phyloP scores from a whole-genome alignment of 2,113 vertebrate genomes.

The Atherinomorus stipes region DNA sequence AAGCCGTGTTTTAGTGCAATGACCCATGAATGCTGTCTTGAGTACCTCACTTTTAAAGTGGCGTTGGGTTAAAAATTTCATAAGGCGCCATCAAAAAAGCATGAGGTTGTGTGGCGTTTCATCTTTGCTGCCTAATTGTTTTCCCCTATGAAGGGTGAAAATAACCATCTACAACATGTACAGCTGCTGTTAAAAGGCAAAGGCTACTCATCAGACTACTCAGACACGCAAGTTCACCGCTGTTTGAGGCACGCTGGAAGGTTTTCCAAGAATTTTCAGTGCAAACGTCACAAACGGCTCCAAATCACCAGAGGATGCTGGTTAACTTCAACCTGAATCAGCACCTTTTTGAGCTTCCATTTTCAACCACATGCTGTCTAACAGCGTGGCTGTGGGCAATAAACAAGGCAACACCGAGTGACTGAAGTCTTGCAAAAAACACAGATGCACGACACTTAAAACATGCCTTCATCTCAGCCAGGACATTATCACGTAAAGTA shows the following conservation, averaged over 20 bases:
- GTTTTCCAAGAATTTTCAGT: constrained; percentile 6
- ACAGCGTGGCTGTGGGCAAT: constrained; percentile 28
- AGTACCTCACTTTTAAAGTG: constrained; percentile 61
- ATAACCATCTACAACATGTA: constrained; percentile 53
- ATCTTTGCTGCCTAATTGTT: constrained; percentile 66
- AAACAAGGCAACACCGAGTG: constrained; percentile 28
- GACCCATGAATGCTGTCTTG: constrained; percentile 66
- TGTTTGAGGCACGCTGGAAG: background rate
- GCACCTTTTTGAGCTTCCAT: constrained; percentile 8
- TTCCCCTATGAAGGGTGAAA: constrained; percentile 54
- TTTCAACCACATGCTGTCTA: constrained; percentile 22
- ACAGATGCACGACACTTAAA: constrained; percentile 30
- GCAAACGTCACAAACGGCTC: constrained; percentile 1
- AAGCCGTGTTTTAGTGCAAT: constrained; percentile 62
- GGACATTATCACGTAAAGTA: constrained; percentile 19
- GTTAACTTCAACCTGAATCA: constrained; percentile 5
- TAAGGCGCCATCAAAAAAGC: constrained; percentile 77
- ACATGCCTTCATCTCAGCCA: constrained; percentile 10
- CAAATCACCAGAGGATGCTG: constrained; percentile 19
- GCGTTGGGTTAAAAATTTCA: constrained; percentile 76
- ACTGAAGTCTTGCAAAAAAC: constrained; percentile 4
- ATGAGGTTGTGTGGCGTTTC: constrained; percentile 51
- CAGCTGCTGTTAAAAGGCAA: constrained; percentile 48
- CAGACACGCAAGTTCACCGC: constrained; percentile 31
- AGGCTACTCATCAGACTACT: constrained; percentile 40